These are phyloP conservation scores for Campopleginae sp. DNA, from an alignment of 2,888 invertebrate genomes.

Conservation along the genomic window DNA sequence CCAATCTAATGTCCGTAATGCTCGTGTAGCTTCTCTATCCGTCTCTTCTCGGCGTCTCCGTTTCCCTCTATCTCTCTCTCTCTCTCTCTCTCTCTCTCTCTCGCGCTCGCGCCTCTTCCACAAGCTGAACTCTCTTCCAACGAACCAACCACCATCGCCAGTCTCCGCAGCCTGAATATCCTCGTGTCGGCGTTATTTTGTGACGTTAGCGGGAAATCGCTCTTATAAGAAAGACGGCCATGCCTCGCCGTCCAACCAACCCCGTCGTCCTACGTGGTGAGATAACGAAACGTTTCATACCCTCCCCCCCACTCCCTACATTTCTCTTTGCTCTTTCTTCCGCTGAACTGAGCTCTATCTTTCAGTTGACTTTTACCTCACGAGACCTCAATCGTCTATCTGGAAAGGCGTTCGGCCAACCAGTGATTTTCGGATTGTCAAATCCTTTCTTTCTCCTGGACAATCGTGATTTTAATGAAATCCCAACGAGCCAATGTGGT, in stretches of 20 bases:
- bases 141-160: conserved; percentile 17
- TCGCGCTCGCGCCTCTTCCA: conserved; percentile 24
- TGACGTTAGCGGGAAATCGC: conserved; percentile 51
- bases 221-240: conserved; percentile 61
- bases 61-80: conserved; percentile 63
- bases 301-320: conserved; percentile 13
- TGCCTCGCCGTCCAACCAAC: conserved; percentile 44
- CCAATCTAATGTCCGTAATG: conserved; percentile 84
- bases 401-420: conserved; percentile 26
- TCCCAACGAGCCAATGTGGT: background rate
- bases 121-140: conserved; percentile 17
- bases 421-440: conserved; percentile 28
- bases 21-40: conserved; percentile 77
- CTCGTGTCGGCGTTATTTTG: conserved; percentile 58
- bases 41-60: conserved; percentile 62
- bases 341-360: conserved; percentile 11
- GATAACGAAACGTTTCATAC: conserved; percentile 43
- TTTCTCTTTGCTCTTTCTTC: conserved; percentile 32
- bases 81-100: conserved; percentile 65
- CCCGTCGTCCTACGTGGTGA: conserved; percentile 51
- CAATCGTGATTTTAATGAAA: conserved; percentile 11
- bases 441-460: background rate
- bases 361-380: conserved; percentile 42
- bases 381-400: conserved; percentile 43
- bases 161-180: conserved; percentile 40